Evolutionary conservation across 1,140 invertebrate species (phyloP).

Genomic region (Tetramorium parvispinum): DNA sequence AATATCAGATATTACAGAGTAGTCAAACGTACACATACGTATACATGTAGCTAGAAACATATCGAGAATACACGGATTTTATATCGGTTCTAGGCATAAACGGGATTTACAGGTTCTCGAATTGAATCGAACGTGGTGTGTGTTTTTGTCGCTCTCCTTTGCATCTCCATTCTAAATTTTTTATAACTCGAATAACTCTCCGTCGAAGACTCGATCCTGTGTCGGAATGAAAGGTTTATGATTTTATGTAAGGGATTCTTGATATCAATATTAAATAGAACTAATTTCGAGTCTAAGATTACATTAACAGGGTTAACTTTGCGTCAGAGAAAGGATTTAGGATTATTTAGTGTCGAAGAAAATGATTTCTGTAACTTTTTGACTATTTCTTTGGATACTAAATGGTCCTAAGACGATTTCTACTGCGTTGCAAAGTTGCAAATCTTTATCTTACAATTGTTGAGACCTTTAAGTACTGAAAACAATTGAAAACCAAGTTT

Average conservation of each 20-base stretch:
- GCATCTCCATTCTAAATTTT: slow-evolving; percentile 37
- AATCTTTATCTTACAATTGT: slow-evolving; percentile 23
- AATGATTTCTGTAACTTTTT: slow-evolving; percentile 5
- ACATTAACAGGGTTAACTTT: slow-evolving; percentile 38
- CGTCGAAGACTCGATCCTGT: background rate
- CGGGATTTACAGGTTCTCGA: background rate
- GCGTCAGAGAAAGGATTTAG: background rate
- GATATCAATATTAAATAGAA: slow-evolving; percentile 20
- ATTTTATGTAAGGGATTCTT: slow-evolving; percentile 11
- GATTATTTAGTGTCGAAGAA: slow-evolving; percentile 23
- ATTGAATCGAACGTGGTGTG: slow-evolving; percentile 3
- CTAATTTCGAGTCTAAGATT: slow-evolving; percentile 37
- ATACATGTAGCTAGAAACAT: slow-evolving; percentile 42
- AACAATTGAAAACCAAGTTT: slow-evolving; percentile 29
- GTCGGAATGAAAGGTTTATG: background rate
- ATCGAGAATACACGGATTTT: slow-evolving; percentile 26
- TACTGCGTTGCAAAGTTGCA: slow-evolving; percentile 10
- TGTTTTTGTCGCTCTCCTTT: slow-evolving; percentile 15
- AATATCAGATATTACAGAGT: slow-evolving; percentile 45
- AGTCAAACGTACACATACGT: slow-evolving; percentile 17
- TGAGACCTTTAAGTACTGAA: slow-evolving; percentile 15
- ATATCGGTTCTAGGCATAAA: slow-evolving; percentile 36
- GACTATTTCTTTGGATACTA: slow-evolving; percentile 14
- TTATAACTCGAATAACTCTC: slow-evolving; percentile 13
- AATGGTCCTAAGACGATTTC: slow-evolving; percentile 13